Evolutionary conservation across 2,888 invertebrate species (phyloP), one percentile per base, ranked within the genome.

Genomic region (Caenorhabditis doughertyi): DNA sequence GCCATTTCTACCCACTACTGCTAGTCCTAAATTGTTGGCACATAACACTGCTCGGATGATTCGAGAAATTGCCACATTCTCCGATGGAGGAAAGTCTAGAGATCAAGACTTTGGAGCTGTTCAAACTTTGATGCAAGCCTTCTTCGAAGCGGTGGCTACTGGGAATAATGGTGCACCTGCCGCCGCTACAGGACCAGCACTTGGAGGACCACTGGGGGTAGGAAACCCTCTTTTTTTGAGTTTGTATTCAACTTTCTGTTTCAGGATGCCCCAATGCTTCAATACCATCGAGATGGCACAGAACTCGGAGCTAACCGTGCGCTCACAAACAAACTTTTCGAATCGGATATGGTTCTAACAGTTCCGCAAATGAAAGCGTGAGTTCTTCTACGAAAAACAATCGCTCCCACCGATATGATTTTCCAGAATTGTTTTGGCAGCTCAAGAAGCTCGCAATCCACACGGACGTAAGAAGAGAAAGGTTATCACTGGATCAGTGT

Each of bases 401-500:
- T 9, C 35, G 32, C 4, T 7, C 21, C 18, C 3, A 23, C 56
- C 13, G n/a, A n/a, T n/a, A n/a, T n/a, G n/a, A n/a, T 1, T 2
- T 70, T 81, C 18, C 49, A 86, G 86, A 13, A 68, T 86, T 11
- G 83, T 86, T 7, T 58, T 86, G 2, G 86, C 86, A 2, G 71
- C 85, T 4, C 72, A 77, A 58, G 82, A 86, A 53, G 71, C 79
- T 9, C 68, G 79, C 3, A 74, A 79, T 16, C 84, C 81, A 2
- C 71, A 51, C 7, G 42, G 80, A n/a, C 62, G 79, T 55, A 23
- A 53, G 25, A 82, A 79, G 64, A 67, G 83, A 81, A 79, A 83
- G 67, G 81, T 91, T 9, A 91, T 91, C 82, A 91, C 90, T 11
- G 91, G 91, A 23, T 84, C 81, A 1, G 90, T 90, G 1, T 91